These are phyloP conservation scores for Trachymyrmex cornetzi DNA, from an alignment of 1,140 invertebrate genomes.

Conservation along the genomic window DNA sequence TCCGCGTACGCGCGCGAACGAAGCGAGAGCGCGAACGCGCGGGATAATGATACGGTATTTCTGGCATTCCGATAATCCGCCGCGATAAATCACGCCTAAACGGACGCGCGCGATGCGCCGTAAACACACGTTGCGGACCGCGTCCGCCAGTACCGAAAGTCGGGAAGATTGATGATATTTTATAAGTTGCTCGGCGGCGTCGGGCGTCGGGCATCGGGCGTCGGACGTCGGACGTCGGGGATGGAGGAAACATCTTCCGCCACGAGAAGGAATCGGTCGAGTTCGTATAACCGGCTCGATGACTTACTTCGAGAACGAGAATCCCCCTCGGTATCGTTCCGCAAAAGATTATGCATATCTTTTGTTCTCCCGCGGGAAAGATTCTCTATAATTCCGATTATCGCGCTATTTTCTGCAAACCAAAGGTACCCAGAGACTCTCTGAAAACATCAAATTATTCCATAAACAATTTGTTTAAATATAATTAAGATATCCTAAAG, in stretches of 20 bases:
- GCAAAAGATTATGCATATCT: neutral
- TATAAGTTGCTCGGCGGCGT: slow-evolving; percentile 78
- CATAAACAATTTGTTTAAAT: neutral
- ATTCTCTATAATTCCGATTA: neutral
- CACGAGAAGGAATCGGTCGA: neutral
- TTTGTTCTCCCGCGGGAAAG: neutral
- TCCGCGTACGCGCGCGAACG: slow-evolving; percentile 53
- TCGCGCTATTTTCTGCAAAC: neutral
- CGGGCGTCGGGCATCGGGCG: no score
- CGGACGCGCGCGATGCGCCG: slow-evolving; percentile 82
- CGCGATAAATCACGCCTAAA: slow-evolving; percentile 86
- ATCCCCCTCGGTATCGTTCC: neutral
- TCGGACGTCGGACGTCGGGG: neutral
- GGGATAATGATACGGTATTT: slow-evolving; percentile 86
- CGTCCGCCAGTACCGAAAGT: slow-evolving; percentile 58
- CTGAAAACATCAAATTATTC: neutral
- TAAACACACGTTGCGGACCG: slow-evolving; percentile 84
- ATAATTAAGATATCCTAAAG: neutral
- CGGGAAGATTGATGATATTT: slow-evolving; percentile 83
- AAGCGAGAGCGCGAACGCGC: slow-evolving; percentile 71
- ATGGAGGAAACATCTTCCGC: slow-evolving; percentile 15
- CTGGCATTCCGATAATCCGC: slow-evolving; percentile 86
- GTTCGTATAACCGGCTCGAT: neutral
- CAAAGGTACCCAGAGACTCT: neutral
- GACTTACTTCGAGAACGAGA: slow-evolving; percentile 40